A percentile compares a stretch with the other conserved stretches of the same genome.
phyloP scores from a whole-genome alignment of 2,888 invertebrate species.

The Pseudococcus viburni region DNA sequence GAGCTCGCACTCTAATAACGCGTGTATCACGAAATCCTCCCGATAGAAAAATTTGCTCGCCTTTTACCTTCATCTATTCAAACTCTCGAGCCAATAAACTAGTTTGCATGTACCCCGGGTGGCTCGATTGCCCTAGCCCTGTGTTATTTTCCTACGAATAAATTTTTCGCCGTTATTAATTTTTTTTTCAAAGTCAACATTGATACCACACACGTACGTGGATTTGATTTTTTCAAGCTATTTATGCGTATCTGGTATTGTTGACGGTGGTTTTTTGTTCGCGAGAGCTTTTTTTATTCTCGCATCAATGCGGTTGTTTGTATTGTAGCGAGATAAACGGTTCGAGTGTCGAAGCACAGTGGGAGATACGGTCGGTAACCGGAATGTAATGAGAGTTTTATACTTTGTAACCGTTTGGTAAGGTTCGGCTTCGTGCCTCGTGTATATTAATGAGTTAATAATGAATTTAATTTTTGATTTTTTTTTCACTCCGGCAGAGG shows the following conservation, averaged over 20 bases:
- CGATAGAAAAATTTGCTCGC: not conserved
- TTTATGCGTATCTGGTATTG: not conserved
- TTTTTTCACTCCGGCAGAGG: not conserved
- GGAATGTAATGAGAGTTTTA: constrained; percentile 20
- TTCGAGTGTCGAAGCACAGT: constrained; percentile 15
- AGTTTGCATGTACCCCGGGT: not conserved
- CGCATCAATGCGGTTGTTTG: not conserved
- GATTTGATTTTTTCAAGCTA: not conserved
- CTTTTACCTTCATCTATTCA: not conserved
- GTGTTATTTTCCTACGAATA: not conserved
- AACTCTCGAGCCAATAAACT: constrained; percentile 19
- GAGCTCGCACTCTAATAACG: not conserved
- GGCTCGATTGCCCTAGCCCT: not conserved
- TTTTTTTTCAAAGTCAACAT: constrained; percentile 44
- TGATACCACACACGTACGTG: not conserved
- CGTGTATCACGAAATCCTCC: not conserved
- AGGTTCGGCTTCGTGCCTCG: not conserved
- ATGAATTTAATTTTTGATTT: not conserved
- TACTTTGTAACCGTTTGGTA: not conserved
- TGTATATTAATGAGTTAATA: constrained; percentile 15
- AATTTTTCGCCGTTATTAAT: not conserved
- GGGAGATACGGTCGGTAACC: not conserved
- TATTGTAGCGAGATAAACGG: not conserved
- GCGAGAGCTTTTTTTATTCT: not conserved
- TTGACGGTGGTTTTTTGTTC: not conserved